A percentile compares a stretch with the other conserved stretches of the same genome.
Evolutionary conservation across 2,888 invertebrate species (phyloP).

Genomic region (Augochlorella aurata): DNA sequence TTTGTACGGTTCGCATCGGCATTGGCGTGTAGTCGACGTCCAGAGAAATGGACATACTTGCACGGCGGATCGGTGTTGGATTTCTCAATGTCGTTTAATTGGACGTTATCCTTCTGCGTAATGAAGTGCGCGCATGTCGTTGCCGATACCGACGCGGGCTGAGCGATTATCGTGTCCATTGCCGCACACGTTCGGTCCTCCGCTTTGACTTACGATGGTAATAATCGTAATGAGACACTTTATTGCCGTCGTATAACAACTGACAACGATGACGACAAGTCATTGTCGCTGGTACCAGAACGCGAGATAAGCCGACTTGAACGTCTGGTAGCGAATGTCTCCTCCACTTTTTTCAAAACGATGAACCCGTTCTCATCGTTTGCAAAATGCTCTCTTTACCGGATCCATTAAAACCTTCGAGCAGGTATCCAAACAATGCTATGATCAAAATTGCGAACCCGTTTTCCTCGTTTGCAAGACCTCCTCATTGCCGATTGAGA

Average conservation of each 20-base stretch:
- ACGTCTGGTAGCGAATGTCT: not conserved
- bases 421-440: too few relatives aligned
- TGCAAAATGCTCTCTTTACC: not conserved
- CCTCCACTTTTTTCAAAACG: not conserved
- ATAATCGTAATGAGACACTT: constrained; percentile 64
- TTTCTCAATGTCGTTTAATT: constrained; percentile 52
- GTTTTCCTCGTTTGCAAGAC: not conserved
- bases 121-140: constrained; percentile 61
- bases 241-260: constrained; percentile 57
- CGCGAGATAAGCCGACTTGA: constrained; percentile 46
- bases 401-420: too few relatives aligned
- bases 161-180: constrained; percentile 62
- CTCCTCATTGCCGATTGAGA: not conserved
- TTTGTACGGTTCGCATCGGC: not conserved
- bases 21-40: constrained; percentile 43
- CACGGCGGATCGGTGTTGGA: constrained; percentile 50
- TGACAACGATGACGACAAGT: constrained; percentile 32
- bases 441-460: not conserved
- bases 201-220: constrained; percentile 61
- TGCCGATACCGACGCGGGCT: constrained; percentile 50
- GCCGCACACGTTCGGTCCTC: constrained; percentile 34
- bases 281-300: constrained; percentile 44
- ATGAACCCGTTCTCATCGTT: not conserved
- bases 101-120: constrained; percentile 54
- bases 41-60: constrained; percentile 50